Conservation (phyloP, 2,113 vertebrate genomes). For the Sprattus sprattus region DNA sequence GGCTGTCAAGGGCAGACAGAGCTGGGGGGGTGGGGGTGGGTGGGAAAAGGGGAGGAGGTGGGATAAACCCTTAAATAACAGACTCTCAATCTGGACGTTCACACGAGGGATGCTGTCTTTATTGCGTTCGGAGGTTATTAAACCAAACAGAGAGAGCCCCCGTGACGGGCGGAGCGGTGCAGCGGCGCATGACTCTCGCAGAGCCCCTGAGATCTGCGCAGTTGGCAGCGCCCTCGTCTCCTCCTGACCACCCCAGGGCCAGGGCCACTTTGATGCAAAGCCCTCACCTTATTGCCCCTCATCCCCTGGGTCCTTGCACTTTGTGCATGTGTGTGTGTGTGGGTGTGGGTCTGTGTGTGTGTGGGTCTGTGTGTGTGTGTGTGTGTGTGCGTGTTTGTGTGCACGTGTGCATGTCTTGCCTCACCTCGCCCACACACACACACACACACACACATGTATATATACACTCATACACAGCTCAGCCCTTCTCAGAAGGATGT, state of each 20-base stretch:
- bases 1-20: background rate
- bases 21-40: background rate
- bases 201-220: background rate
- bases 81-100: slow-evolving; percentile 30
- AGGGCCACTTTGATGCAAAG: slow-evolving; percentile 37
- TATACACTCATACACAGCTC: background rate
- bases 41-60: background rate
- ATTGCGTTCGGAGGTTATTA: slow-evolving; percentile 37
- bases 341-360: background rate
- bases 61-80: slow-evolving; percentile 30
- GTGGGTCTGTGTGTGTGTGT: background rate
- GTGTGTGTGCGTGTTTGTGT: background rate
- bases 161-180: background rate
- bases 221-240: slow-evolving; percentile 28
- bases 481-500: background rate
- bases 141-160: slow-evolving; percentile 37
- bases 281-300: slow-evolving; percentile 35
- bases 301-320: slow-evolving; percentile 22
- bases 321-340: slow-evolving; percentile 26
- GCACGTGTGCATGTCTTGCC: background rate
- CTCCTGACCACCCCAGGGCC: slow-evolving; percentile 22
- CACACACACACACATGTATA: slow-evolving; percentile 3
- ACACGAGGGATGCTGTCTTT: slow-evolving; percentile 32
- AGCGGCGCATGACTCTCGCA: background rate
- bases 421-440: background rate